A percentile compares a stretch with the other conserved stretches of the same genome.
phyloP scores from a whole-genome alignment of 2,797 vertebrate genomes.

The Tadarida brasiliensis region DNA sequence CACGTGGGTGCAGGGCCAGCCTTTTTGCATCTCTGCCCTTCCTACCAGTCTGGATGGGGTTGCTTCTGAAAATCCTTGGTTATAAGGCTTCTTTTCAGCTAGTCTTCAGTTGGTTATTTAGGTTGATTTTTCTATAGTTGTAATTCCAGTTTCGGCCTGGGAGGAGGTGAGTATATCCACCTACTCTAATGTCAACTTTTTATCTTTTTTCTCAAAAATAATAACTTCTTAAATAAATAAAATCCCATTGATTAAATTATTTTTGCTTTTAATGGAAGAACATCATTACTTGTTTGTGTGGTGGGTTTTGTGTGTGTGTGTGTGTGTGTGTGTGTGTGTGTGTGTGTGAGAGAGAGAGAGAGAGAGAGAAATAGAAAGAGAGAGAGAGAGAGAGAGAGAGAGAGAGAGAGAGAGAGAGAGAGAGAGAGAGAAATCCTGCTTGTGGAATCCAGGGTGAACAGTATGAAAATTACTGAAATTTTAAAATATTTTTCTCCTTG shows the following conservation, averaged over 20 bases:
- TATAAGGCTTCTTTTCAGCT: background rate
- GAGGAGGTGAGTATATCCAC: too few relatives aligned
- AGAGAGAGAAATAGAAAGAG: too few relatives aligned
- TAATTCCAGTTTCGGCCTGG: background rate
- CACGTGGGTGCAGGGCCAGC: background rate
- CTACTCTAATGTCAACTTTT: background rate
- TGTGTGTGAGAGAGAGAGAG: too few relatives aligned
- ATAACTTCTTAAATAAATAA: background rate
- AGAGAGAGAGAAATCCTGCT: background rate
- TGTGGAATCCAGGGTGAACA: background rate
- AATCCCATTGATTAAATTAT: background rate
- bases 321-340: too few relatives aligned
- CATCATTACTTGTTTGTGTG: background rate
- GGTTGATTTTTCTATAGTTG: background rate
- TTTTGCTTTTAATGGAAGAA: background rate
- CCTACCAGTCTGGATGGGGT: background rate
- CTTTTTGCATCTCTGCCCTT: background rate
- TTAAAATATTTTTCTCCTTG: background rate
- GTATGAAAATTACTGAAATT: background rate
- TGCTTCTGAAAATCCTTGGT: background rate
- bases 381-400: too few relatives aligned
- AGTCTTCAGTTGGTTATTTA: background rate
- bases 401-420: too few relatives aligned
- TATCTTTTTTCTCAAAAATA: background rate
- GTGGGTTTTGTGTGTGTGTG: background rate